These are phyloP conservation scores for Apogon hyalosoma DNA, from an alignment of 2,797 vertebrate genomes.

Conservation along the genomic window DNA sequence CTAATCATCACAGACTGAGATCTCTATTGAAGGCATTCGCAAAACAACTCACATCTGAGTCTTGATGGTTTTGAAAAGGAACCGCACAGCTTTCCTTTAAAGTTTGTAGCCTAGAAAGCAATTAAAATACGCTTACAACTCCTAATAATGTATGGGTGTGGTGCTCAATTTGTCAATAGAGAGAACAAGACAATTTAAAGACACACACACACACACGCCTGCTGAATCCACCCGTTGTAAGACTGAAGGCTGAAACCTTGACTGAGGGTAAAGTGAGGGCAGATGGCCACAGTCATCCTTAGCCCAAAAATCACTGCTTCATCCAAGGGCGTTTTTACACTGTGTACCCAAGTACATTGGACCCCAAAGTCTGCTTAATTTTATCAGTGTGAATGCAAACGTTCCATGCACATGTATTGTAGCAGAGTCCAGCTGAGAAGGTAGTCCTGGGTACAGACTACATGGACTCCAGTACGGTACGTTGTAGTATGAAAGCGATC, in stretches of 20 bases:
- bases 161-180: background rate
- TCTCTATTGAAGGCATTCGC: slow-evolving; percentile 45
- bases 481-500: no score
- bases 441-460: no score
- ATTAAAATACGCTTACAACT: slow-evolving; percentile 8
- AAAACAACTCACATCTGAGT: slow-evolving; percentile 24
- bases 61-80: slow-evolving; percentile 13
- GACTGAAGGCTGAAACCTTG: slow-evolving; percentile 48
- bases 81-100: background rate
- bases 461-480: no score
- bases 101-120: slow-evolving; percentile 2
- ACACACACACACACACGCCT: slow-evolving; percentile 2
- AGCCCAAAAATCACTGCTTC: slow-evolving; percentile 47
- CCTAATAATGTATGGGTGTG: background rate
- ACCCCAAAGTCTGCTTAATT: no score
- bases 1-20: slow-evolving; percentile 58
- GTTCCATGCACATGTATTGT: no score
- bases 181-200: background rate
- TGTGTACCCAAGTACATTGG: no score
- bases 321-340: no score
- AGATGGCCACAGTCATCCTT: slow-evolving; percentile 39
- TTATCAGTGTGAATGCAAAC: no score
- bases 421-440: no score
- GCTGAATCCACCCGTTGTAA: slow-evolving; percentile 30
- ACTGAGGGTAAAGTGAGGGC: slow-evolving; percentile 57